Evolutionary conservation across 2,797 vertebrate genomes (phyloP).

Genomic region (Hyperoplus immaculatus): DNA sequence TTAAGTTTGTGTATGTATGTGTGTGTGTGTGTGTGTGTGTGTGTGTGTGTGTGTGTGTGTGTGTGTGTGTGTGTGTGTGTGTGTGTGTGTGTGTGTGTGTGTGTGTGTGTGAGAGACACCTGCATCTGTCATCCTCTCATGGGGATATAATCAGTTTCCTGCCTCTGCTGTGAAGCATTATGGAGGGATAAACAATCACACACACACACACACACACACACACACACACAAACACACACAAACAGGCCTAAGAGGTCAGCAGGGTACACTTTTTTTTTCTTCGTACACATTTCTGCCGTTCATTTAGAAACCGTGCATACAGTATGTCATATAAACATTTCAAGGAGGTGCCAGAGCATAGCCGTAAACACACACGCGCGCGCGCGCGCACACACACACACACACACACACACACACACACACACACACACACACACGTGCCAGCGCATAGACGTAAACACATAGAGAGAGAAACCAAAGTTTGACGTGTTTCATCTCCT

Average conservation of each 20-base stretch:
- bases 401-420: too few species aligned
- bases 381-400: conserved; percentile 8
- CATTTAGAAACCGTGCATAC: conserved; percentile 3
- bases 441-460: conserved; percentile 15
- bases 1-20: too few species aligned
- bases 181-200: not conserved
- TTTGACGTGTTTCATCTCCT: conserved; percentile 14
- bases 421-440: not conserved
- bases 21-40: not conserved
- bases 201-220: not conserved
- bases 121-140: conserved; percentile 49
- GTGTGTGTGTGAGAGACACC: conserved; percentile 41
- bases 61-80: conserved; percentile 16
- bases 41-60: conserved; percentile 23
- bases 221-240: not conserved
- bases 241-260: conserved; percentile 3
- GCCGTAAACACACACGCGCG: conserved; percentile 36
- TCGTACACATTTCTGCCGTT: conserved; percentile 27
- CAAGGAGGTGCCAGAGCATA: conserved; percentile 38
- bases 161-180: conserved; percentile 34
- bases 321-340: not conserved
- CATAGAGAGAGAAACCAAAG: not conserved
- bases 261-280: not conserved
- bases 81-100: conserved; percentile 11
- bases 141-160: conserved; percentile 59